Evolutionary conservation across 37 sponge, comb jelly and placozoan species (phyloP).

Genomic region (Geodia barretti): DNA sequence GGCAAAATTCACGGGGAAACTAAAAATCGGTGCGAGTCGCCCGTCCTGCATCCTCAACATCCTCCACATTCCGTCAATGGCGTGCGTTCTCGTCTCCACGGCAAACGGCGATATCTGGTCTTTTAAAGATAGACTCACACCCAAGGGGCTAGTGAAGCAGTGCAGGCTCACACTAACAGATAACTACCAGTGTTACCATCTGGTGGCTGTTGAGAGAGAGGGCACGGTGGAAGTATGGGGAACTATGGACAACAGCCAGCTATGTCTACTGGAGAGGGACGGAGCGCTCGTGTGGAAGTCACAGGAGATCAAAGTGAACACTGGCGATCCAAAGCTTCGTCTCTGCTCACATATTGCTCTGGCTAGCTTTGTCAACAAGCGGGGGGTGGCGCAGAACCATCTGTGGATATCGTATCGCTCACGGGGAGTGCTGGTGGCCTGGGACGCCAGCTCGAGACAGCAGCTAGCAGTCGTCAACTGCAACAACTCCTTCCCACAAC

Average conservation of each 20-base stretch:
- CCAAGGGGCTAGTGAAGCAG: slow-evolving; percentile 13
- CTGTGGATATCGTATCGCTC: slow-evolving; percentile 68
- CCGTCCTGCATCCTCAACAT: slow-evolving; percentile 48
- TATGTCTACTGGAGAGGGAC: slow-evolving; percentile 30
- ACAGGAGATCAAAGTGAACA: not conserved
- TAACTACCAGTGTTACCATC: slow-evolving; percentile 26
- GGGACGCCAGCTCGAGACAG: slow-evolving; percentile 49
- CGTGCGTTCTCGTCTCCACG: slow-evolving; percentile 50
- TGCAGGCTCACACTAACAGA: slow-evolving; percentile 24
- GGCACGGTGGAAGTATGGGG: slow-evolving; percentile 73
- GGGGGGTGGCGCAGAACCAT: slow-evolving; percentile 16
- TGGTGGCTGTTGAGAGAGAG: slow-evolving; percentile 46
- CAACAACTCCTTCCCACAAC: not conserved
- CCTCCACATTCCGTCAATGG: slow-evolving; percentile 42
- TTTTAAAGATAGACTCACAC: slow-evolving; percentile 20
- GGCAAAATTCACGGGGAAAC: slow-evolving; percentile 28
- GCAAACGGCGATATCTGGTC: slow-evolving; percentile 56
- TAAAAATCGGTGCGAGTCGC: not conserved
- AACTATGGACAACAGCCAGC: slow-evolving; percentile 49
- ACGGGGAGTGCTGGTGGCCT: slow-evolving; percentile 44
- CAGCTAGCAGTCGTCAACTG: slow-evolving; percentile 42
- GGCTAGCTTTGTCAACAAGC: slow-evolving; percentile 32
- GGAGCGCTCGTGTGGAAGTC: slow-evolving; percentile 8
- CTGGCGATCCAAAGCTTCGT: slow-evolving; percentile 10
- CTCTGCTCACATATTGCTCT: slow-evolving; percentile 51